These are phyloP conservation scores for Eulacestoma nigropectus DNA, from an alignment of 2,113 vertebrate genomes.

Conservation along the genomic window DNA sequence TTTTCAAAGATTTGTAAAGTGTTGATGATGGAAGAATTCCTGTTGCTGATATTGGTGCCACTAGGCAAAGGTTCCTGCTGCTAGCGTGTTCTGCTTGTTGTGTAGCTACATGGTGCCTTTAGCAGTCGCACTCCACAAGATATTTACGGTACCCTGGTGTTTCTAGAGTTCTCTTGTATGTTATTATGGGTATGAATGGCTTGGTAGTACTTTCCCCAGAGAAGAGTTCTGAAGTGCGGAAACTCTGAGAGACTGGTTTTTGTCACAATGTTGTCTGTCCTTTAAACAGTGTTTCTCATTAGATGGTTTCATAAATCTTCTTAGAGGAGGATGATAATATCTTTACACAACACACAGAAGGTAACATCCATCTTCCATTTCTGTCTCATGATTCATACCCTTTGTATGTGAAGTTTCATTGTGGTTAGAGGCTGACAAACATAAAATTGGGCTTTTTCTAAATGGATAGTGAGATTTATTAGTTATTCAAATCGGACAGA, in stretches of 20 bases:
- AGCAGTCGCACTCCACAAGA: neutral
- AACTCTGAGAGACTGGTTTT: neutral
- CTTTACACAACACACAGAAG: constrained; percentile 4
- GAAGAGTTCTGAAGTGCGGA: neutral
- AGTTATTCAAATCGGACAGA: neutral
- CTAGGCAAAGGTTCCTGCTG: neutral
- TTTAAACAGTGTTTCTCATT: neutral
- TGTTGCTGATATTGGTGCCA: neutral
- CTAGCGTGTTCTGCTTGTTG: neutral
- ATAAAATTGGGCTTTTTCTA: neutral
- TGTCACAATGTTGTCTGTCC: neutral
- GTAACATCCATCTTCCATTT: neutral
- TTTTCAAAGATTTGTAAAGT: neutral
- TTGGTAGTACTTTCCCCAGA: neutral
- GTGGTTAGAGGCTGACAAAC: neutral
- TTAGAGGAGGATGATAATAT: constrained; percentile 8
- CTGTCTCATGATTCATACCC: constrained; percentile 19
- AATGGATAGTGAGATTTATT: neutral
- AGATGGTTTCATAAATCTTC: constrained; percentile 32
- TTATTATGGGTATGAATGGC: neutral
- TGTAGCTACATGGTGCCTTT: neutral
- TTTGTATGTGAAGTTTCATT: neutral
- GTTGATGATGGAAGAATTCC: neutral
- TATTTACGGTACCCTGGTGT: neutral
- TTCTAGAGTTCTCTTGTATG: neutral